Percentiles rank a stretch among this genome's conserved stretches.
Conservation (phyloP, 2,113 vertebrate genomes). For the Gallinago media region DNA sequence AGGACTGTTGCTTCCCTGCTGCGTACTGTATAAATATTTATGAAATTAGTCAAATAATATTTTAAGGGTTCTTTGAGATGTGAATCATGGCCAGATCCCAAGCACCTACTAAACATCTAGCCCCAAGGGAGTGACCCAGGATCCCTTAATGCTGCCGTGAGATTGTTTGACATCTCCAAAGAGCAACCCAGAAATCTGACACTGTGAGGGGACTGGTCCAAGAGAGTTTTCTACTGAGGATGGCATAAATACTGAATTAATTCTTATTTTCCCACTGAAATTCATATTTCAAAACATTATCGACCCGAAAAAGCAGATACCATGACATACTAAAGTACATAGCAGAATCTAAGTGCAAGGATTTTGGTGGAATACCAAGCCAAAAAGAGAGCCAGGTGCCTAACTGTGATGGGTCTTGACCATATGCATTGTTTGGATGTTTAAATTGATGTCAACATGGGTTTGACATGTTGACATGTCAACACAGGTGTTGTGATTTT, state of each 20-base stretch:
- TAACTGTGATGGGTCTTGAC: not conserved
- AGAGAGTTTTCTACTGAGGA: not conserved
- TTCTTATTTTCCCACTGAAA: not conserved
- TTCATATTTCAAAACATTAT: not conserved
- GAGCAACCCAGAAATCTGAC: not conserved
- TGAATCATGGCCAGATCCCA: not conserved
- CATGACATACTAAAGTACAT: not conserved
- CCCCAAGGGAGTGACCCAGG: not conserved
- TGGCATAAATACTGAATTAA: not conserved
- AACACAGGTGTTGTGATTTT: not conserved
- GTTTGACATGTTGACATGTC: no score
- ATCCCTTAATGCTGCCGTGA: not conserved
- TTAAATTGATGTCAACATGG: not conserved
- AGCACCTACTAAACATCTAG: not conserved
- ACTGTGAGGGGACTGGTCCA: not conserved
- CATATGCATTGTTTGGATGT: not conserved
- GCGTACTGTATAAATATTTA: constrained; percentile 35
- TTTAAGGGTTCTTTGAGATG: not conserved
- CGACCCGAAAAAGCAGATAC: not conserved
- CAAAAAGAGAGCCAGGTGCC: not conserved
- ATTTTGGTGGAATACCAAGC: not conserved
- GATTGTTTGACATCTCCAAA: not conserved
- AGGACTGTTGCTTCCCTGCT: not conserved
- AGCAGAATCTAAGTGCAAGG: not conserved
- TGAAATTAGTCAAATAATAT: constrained; percentile 33